These are phyloP conservation scores for Caenorhabditis wallacei DNA, from an alignment of 2,888 invertebrate species.

Conservation along the genomic window DNA sequence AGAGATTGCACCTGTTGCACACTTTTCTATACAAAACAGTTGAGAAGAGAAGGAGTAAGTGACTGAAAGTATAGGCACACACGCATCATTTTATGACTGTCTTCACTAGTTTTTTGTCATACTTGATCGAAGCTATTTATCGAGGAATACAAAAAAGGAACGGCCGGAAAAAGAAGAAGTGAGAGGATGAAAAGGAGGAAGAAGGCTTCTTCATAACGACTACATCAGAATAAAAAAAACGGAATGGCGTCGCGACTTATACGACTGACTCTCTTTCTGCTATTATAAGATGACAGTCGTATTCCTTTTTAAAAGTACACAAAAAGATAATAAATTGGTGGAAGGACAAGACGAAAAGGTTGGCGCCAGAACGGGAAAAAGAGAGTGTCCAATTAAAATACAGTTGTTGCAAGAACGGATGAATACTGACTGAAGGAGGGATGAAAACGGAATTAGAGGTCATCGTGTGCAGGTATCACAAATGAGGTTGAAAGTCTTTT, in stretches of 20 bases:
- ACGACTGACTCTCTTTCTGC: slow-evolving; percentile 48
- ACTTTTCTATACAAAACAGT: slow-evolving; percentile 47
- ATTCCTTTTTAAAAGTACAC: slow-evolving; percentile 56
- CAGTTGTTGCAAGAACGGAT: slow-evolving; percentile 57
- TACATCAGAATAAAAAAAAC: slow-evolving; percentile 24
- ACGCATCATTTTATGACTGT: slow-evolving; percentile 55
- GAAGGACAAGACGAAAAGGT: slow-evolving; percentile 31
- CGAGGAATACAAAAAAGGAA: slow-evolving; percentile 46
- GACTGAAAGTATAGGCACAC: slow-evolving; percentile 17
- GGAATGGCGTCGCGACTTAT: slow-evolving; percentile 54
- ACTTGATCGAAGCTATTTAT: slow-evolving; percentile 62
- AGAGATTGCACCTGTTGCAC: slow-evolving; percentile 36
- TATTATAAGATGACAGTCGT: slow-evolving; percentile 44
- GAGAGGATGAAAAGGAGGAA: no score
- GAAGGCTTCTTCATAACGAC: slow-evolving; percentile 27
- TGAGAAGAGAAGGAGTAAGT: background rate
- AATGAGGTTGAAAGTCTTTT: slow-evolving; percentile 5
- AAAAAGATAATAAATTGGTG: slow-evolving; percentile 63
- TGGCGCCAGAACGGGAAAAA: slow-evolving; percentile 37
- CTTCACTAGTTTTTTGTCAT: slow-evolving; percentile 45
- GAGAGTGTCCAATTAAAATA: slow-evolving; percentile 49
- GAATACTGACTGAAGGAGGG: slow-evolving; percentile 2
- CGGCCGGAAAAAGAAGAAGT: slow-evolving; percentile 25
- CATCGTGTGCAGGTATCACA: slow-evolving; percentile 9
- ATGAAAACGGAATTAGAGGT: slow-evolving; percentile 10